phyloP scores from a whole-genome alignment of 2,797 vertebrate species.

The Sebastes iracundus region DNA sequence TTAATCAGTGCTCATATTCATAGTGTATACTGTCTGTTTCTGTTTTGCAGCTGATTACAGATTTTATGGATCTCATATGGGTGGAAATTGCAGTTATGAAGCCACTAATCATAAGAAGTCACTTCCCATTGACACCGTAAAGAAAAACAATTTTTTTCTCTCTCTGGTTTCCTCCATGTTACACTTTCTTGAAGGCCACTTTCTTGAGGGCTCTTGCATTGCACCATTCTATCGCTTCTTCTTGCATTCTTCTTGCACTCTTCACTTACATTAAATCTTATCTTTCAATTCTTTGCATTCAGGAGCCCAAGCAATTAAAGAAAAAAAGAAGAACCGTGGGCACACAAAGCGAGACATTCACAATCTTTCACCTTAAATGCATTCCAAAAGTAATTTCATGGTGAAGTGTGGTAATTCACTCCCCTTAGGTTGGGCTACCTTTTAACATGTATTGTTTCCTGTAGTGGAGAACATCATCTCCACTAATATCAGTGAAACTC shows the following conservation, averaged over 20 bases:
- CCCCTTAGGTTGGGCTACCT: background rate
- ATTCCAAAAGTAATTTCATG: background rate
- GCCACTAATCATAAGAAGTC: background rate
- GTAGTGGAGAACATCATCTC: background rate
- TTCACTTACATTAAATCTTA: background rate
- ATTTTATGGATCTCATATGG: constrained; percentile 25
- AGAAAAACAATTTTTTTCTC: background rate
- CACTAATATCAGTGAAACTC: background rate
- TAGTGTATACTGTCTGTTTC: constrained; percentile 2
- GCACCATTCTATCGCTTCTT: background rate
- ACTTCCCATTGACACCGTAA: background rate
- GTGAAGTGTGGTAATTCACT: background rate
- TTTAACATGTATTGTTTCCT: background rate
- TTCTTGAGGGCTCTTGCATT: background rate
- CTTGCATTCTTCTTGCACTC: background rate
- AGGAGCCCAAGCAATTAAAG: background rate
- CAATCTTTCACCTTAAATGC: background rate
- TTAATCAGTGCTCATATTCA: constrained; percentile 32
- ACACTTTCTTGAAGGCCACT: background rate
- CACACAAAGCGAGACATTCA: no score
- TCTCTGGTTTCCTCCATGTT: background rate
- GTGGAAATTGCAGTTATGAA: constrained; percentile 17
- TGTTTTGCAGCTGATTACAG: constrained; percentile 20
- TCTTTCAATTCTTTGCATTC: background rate
- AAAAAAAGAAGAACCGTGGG: background rate